Evolutionary conservation across 2,797 vertebrate genomes (phyloP).

Genomic region (Sitta carolinensis): DNA sequence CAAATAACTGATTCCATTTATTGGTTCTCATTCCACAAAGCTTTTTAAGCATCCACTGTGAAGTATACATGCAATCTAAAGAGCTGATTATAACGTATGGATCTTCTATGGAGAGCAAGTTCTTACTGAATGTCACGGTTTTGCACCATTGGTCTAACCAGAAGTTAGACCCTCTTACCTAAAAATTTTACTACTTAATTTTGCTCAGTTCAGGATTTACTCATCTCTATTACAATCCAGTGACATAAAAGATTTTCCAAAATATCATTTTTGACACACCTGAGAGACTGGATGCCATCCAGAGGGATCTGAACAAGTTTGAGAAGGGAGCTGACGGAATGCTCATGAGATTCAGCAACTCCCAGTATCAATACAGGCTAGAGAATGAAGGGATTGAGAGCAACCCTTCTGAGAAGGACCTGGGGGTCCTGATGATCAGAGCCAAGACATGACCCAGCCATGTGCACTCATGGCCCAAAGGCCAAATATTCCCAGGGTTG

Average conservation of each 20-base stretch:
- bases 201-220: neutral
- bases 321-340: neutral
- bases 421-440: neutral
- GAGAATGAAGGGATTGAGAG: neutral
- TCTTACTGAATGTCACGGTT: neutral
- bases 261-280: neutral
- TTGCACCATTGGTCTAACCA: neutral
- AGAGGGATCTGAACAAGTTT: neutral
- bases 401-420: neutral
- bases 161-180: neutral
- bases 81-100: neutral
- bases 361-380: neutral
- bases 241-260: neutral
- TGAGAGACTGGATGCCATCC: neutral
- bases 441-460: neutral
- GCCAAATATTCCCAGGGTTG: neutral
- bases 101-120: neutral
- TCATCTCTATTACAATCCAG: neutral
- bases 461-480: rapidly evolving
- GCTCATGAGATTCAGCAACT: neutral
- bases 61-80: neutral
- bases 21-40: neutral
- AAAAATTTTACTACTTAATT: neutral
- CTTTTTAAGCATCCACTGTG: neutral
- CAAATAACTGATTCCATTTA: neutral